Evolutionary conservation across 2,113 vertebrate species (phyloP).

Genomic region (Hippocampus barbouri): DNA sequence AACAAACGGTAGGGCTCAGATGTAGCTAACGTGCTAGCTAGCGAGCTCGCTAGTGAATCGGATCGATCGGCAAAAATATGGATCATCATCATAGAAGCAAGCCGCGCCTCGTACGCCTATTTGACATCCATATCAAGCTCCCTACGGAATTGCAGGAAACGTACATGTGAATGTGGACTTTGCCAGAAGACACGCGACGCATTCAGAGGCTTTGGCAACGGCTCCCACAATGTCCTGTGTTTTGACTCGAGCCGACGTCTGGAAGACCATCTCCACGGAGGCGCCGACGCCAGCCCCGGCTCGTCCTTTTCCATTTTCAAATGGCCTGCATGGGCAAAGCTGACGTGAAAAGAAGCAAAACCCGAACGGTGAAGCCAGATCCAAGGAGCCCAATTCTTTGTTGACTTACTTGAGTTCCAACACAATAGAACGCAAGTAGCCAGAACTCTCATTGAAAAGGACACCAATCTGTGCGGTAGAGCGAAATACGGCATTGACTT

Average conservation of each 20-base stretch:
- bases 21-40: not conserved
- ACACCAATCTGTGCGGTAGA: not conserved
- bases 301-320: not conserved
- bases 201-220: fast-evolving
- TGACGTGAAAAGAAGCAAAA: not conserved
- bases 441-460: fast-evolving
- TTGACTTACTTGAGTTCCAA: slow-evolving; percentile 41
- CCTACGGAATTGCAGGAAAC: not conserved
- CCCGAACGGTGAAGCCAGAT: too few species aligned
- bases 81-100: too few species aligned
- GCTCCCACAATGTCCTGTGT: fast-evolving
- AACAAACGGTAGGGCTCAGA: not conserved
- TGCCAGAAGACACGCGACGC: fast-evolving
- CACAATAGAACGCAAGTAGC: slow-evolving; percentile 11
- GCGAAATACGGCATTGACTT: not conserved
- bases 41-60: too few species aligned
- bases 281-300: fast-evolving
- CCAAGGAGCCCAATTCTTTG: too few species aligned
- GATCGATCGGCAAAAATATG: too few species aligned
- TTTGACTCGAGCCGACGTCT: fast-evolving
- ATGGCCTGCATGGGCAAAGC: not conserved
- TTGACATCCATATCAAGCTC: not conserved
- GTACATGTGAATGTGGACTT: fast-evolving
- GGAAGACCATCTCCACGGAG: slow-evolving; percentile 35
- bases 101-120: too few species aligned